Evolutionary conservation across 2,888 invertebrate genomes (phyloP), one percentile per base, ranked within the genome.

Genomic region (Labia minor): DNA sequence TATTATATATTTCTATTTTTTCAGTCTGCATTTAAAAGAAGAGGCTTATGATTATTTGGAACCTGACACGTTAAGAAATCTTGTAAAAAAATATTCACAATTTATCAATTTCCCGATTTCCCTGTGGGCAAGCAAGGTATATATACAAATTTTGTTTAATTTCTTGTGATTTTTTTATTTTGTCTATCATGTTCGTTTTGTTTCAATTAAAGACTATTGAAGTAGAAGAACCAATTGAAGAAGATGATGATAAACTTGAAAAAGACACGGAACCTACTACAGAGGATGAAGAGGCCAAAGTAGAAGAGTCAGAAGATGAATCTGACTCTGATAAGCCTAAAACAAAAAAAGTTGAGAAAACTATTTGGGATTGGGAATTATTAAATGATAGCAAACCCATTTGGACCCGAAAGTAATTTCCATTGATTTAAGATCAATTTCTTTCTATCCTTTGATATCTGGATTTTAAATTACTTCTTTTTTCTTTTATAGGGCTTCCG

Each of bases 61-160:
- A 79, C 85, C 90, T 71, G 90, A 92, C 75, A 95, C 95, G 0
- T 84, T 99, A 72, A 89, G 89, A 74, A 87, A 88, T 73, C 83
- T 99, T 69, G 90, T 99, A 70, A 91, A 90, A 80, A 99, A 98
- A 79, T 99, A 99, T 81, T 96, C 96, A 3, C 98, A 99, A 81
- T 99, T 99, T 81, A 99, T 99, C 78, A 99, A 97, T 80, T 99
- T 99, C 85, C 93, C 95, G 69, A 99, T 99, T 77, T 90, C 90
- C 79, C 80, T 99, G 77, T 99, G 97, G 97, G 86, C 89, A 62
- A 86, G 85, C 74, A 86, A 85, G 76, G 81, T 81, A 72, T 16
- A 37, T 61, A 19, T 16, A 19, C 19, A 66, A 61, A 67, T 49
- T 18, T 19, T 19, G n/a, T 26, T 63, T 21, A 21, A 8, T 33